Percentiles rank a stretch among this genome's conserved stretches.
phyloP scores from a whole-genome alignment of 2,888 invertebrate genomes.

The Stenodera caucasica region DNA sequence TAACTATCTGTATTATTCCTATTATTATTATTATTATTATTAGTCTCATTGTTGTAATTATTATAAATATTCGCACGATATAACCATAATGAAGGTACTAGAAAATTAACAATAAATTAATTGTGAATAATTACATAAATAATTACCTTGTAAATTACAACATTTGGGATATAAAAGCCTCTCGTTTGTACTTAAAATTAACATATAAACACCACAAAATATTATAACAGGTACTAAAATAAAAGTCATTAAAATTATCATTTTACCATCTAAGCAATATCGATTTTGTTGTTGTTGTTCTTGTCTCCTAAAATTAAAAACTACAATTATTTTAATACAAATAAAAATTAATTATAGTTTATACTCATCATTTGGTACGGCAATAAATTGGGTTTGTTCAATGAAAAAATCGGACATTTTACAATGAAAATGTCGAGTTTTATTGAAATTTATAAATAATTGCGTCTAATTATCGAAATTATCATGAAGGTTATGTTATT shows the following conservation, averaged over 20 bases:
- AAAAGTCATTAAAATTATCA: slow-evolving; percentile 33
- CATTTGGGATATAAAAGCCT: slow-evolving; percentile 37
- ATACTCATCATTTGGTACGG: slow-evolving; percentile 17
- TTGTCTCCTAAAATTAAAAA: slow-evolving; percentile 14
- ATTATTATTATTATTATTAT: slow-evolving; percentile 17
- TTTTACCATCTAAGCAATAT: slow-evolving; percentile 33
- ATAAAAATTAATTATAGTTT: background rate
- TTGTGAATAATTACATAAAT: slow-evolving; percentile 4
- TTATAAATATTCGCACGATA: slow-evolving; percentile 46
- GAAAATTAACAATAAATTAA: slow-evolving; percentile 25
- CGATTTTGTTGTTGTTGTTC: background rate
- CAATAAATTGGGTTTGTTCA: slow-evolving; percentile 21
- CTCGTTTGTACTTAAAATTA: slow-evolving; percentile 38
- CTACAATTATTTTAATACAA: background rate
- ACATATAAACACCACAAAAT: slow-evolving; percentile 39
- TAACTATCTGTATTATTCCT: background rate
- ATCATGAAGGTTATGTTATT: no score
- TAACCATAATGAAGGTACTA: slow-evolving; percentile 37
- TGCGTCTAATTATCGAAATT: no score
- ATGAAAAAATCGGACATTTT: slow-evolving; percentile 20
- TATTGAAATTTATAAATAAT: no score
- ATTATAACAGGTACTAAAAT: slow-evolving; percentile 38
- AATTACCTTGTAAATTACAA: slow-evolving; percentile 28
- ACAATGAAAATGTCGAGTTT: no score
- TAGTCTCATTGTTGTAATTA: slow-evolving; percentile 29